Conservation (phyloP, 2,888 invertebrate genomes). For the Tanaodytes sp. region DNA sequence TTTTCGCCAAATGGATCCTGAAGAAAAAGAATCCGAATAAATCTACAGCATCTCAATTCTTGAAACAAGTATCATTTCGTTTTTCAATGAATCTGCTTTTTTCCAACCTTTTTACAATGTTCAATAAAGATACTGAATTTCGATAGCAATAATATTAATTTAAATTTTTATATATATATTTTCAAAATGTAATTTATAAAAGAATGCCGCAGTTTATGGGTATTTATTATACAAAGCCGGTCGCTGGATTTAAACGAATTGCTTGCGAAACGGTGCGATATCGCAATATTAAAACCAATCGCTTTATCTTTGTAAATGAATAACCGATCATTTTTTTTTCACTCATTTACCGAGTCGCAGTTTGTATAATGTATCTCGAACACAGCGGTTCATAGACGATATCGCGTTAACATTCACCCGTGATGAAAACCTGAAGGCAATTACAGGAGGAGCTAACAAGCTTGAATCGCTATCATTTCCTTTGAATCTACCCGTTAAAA, state of each 20-base stretch:
- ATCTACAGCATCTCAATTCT: too few species aligned
- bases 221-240: too few species aligned
- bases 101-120: too few species aligned
- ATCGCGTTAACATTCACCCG: conserved; percentile 62
- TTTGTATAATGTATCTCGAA: conserved; percentile 48
- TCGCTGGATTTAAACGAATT: conserved; percentile 33
- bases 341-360: conserved; percentile 40
- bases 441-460: conserved; percentile 71
- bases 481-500: conserved; percentile 67
- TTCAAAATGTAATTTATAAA: too few species aligned
- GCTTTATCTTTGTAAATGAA: conserved; percentile 49
- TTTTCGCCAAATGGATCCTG: conserved; percentile 24
- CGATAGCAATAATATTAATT: too few species aligned
- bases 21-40: too few species aligned
- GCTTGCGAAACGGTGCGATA: conserved; percentile 14
- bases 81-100: too few species aligned
- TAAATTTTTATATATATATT: too few species aligned
- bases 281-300: conserved; percentile 45
- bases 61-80: too few species aligned
- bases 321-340: conserved; percentile 44
- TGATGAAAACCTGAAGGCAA: conserved; percentile 69
- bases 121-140: too few species aligned
- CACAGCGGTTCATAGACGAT: conserved; percentile 58
- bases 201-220: too few species aligned
- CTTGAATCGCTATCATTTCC: conserved; percentile 70